Evolutionary conservation across 2,888 invertebrate genomes (phyloP), one percentile per base, ranked within the genome.

Genomic region (Pterobdella sp.): DNA sequence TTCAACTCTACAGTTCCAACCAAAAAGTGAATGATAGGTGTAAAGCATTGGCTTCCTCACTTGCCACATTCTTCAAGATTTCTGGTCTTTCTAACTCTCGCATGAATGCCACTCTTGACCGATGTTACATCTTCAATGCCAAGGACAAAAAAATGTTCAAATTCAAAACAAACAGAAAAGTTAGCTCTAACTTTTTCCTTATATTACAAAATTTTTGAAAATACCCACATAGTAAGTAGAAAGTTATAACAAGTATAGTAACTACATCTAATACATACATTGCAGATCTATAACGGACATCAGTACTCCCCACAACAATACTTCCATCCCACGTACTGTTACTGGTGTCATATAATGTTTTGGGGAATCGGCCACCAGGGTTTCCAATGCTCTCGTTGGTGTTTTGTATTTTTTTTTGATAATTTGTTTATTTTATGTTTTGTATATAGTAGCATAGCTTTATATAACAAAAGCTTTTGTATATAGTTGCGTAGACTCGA

Each of bases 281-380:
- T 18, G 26, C 63, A 71, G 71, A 34, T 71, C 35, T 60, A 32
- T 37, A 90, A 91, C 81, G 94, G 94, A 36, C 97, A 97, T 86
- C 91, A 92, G 84, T 90, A 95, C 81, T 89, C 90, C 80, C 89
- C 91, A 80, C 90, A 91, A 82, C 92, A 93, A 85, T 91, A 94
- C 86, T 91, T 89, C 82, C 90, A 90, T 78, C 91, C 93, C 81
- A 93, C 91, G 77, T 89, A 90, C 85, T 98, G 97, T 85, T 92
- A 93, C 86, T 91, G 92, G 85, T 97, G 97, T 86, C 91, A 91
- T 81, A 88, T 89, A 82, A 90, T 92, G 78, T 90, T 97, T 79
- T 92, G 93, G 88, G 97, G 97, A 70, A 91, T 97, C 75, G 94
- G 94, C 80, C 94, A 94, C 77, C 96, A 97, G 85, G 96, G 95